Conservation (phyloP, 2,797 vertebrate species). For the Champsocephalus gunnari region DNA sequence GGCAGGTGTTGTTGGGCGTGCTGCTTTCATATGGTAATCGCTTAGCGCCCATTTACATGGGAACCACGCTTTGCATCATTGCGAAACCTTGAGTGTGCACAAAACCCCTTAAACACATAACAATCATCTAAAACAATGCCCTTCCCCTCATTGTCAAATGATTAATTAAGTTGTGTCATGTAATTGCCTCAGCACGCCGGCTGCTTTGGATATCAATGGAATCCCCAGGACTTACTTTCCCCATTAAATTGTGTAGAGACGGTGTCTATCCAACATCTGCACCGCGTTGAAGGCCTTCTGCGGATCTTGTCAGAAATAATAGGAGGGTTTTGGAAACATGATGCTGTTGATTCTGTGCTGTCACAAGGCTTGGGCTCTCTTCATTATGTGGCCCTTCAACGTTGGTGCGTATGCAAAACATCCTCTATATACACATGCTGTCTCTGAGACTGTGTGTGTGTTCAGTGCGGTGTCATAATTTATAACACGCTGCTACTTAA, state of each 20-base stretch:
- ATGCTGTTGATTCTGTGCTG: constrained; percentile 69
- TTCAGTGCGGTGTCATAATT: constrained; percentile 78
- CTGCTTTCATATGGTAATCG: constrained; percentile 86
- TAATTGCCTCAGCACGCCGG: constrained; percentile 76
- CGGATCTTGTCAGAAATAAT: constrained; percentile 61
- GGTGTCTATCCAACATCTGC: constrained; percentile 45
- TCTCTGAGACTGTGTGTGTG: constrained; percentile 60
- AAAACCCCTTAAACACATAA: constrained; percentile 80
- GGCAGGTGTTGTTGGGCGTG: constrained; percentile 77
- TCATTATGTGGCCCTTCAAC: constrained; percentile 77
- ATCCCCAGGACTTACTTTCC: constrained; percentile 65
- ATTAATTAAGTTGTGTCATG: constrained; percentile 83
- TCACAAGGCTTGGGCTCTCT: constrained; percentile 69
- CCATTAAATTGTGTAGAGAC: constrained; percentile 60
- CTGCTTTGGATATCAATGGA: constrained; percentile 75
- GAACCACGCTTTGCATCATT: constrained; percentile 73
- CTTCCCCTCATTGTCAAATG: constrained; percentile 86
- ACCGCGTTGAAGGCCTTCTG: constrained; percentile 41
- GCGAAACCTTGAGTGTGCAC: constrained; percentile 80
- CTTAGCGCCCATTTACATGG: constrained; percentile 77
- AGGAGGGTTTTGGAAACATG: constrained; percentile 47
- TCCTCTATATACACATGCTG: constrained; percentile 47
- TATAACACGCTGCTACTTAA: constrained; percentile 79
- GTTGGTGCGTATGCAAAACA: constrained; percentile 76
- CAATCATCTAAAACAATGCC: constrained; percentile 81